Evolutionary conservation across 2,113 vertebrate genomes (phyloP).

Genomic region (Syrmaticus mikado): DNA sequence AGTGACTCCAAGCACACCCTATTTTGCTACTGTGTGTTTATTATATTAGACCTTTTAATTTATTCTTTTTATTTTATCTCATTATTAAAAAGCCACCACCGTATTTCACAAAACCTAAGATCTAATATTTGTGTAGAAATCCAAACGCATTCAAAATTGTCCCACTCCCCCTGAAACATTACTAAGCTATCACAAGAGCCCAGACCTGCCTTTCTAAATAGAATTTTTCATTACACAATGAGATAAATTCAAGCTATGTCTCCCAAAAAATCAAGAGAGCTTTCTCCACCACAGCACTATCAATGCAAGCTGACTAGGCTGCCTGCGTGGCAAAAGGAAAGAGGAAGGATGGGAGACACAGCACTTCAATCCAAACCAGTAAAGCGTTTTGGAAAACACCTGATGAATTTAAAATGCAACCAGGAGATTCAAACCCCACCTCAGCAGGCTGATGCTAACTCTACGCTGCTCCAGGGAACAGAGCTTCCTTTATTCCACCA

Average conservation of each 20-base stretch:
- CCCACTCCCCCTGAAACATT: background rate
- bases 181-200: background rate
- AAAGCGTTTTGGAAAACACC: conserved; percentile 37
- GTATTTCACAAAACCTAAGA: background rate
- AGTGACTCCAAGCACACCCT: background rate
- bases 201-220: background rate
- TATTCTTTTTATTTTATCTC: background rate
- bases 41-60: background rate
- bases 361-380: background rate
- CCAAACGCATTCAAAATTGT: background rate
- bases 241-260: background rate
- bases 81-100: background rate
- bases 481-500: conserved; percentile 6
- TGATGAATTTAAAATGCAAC: conserved; percentile 40
- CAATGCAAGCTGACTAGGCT: background rate
- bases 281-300: background rate
- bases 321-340: background rate
- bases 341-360: background rate
- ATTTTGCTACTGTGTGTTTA: background rate
- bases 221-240: background rate
- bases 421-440: conserved; percentile 5
- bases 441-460: conserved; percentile 16
- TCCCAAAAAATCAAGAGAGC: background rate
- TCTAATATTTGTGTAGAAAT: background rate
- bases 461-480: background rate